phyloP scores from a whole-genome alignment of 1,140 invertebrate species.

The Meloidogyne exigua region DNA sequence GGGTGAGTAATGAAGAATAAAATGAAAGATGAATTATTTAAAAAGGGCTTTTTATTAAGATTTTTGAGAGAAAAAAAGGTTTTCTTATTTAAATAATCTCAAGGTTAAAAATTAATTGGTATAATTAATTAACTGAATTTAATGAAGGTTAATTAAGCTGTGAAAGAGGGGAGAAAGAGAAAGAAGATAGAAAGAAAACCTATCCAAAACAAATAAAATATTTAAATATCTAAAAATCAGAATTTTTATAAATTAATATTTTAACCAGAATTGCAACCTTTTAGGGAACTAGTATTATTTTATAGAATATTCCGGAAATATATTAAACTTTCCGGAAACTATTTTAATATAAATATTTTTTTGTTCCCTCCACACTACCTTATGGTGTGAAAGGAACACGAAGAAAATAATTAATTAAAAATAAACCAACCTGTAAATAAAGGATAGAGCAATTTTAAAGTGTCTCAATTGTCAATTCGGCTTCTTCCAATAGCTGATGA shows the following conservation, averaged over 20 bases:
- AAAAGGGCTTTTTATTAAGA: no score
- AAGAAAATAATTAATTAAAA: no score
- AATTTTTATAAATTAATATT: background rate
- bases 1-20: conserved; percentile 1
- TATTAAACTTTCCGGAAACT: no score
- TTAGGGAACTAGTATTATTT: no score
- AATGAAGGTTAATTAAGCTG: background rate
- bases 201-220: no score
- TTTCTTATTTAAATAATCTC: background rate
- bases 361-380: no score
- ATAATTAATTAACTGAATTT: background rate
- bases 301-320: no score
- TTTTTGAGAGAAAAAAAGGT: background rate
- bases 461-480: conserved; percentile 9
- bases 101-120: conserved; percentile 5
- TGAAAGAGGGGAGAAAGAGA: background rate
- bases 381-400: no score
- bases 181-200: background rate
- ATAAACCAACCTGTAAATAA: no score
- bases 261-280: no score
- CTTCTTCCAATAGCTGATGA: conserved; percentile 37
- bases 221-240: background rate
- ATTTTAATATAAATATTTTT: no score
- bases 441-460: background rate
- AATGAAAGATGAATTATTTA: background rate